Base-by-base conservation (phyloP, 2,888 invertebrate genomes). In the Caradrina kadenii region DNA sequence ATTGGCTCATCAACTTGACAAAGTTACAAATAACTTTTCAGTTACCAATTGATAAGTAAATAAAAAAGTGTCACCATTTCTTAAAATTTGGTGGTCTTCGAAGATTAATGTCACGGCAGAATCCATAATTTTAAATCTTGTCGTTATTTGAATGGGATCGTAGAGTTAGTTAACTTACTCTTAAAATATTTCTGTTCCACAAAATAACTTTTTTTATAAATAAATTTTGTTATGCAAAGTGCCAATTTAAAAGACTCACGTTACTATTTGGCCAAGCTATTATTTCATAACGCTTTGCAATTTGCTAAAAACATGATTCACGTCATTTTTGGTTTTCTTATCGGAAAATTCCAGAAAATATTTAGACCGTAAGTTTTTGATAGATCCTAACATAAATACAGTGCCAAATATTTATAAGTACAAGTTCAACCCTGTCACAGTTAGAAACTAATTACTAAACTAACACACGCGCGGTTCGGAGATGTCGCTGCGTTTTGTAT, bases 361-460 rank as follows among this genome's bases (percentile, higher is more conserved):
- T 48, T 1, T 13, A 39, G 39, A 39, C 2, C 3, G 3, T 39
- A 11, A 58, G 17, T 35, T 52, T 15, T 26, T 58, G 45, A 5
- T 45, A 17, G 13, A 19, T 8, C 56, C 3, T 13, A 49, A 55
- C 10, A 63, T 19, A 65, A 55, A 55, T 64, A 65, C 55, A 62
- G 17, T 45, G 22, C 13, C 15, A 19, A 67, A 70, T 74, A 79
- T 76, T 62, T 39, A 61, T 53, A 60, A 54, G 55, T 65, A 77
- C 63, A 63, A 81, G 76, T 83, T 80, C 83, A 88, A 85, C 86
- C 87, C 87, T 88, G 86, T 87, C 85, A 85, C 87, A 85, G 80
- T 88, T 85, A 84, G 86, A 81, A 86, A 88, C 90, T 92, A 92
- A 92, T 91, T 90, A 87, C 86, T 90, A 86, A 88, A 87, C 86